Evolutionary conservation across 2,888 invertebrate species (phyloP).

Genomic region (Petrophora chlorosata): DNA sequence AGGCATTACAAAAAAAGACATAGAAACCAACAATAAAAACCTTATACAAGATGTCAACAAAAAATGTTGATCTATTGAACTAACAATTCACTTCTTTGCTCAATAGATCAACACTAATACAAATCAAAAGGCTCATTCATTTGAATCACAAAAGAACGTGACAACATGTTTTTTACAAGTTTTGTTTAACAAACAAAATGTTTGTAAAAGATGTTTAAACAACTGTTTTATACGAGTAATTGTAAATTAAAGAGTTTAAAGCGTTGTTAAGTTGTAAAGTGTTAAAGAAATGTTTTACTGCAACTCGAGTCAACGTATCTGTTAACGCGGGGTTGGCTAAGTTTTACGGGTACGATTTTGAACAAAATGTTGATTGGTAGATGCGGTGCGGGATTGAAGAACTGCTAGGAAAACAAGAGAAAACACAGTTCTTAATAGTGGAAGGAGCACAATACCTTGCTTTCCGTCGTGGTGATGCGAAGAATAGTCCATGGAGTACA

Average conservation of each 20-base stretch:
- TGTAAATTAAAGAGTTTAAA: not conserved
- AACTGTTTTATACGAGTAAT: not conserved
- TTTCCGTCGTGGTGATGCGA: too few species aligned
- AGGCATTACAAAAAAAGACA: not conserved
- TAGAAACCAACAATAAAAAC: not conserved
- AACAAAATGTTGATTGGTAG: too few species aligned
- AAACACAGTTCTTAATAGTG: too few species aligned
- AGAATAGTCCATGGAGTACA: too few species aligned
- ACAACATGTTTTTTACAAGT: slow-evolving; percentile 3
- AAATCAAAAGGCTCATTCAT: slow-evolving; percentile 15
- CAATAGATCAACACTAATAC: slow-evolving; percentile 25
- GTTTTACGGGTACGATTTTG: too few species aligned
- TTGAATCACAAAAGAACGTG: slow-evolving; percentile 1
- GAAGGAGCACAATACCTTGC: too few species aligned
- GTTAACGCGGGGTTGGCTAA: too few species aligned
- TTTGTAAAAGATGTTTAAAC: not conserved
- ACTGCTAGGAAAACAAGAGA: too few species aligned
- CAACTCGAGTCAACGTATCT: too few species aligned
- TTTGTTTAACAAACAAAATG: not conserved
- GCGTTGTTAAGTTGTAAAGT: too few species aligned
- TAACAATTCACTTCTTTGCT: slow-evolving; percentile 32
- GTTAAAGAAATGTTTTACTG: too few species aligned
- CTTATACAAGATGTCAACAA: not conserved
- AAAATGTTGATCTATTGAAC: slow-evolving; percentile 35
- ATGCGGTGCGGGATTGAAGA: too few species aligned